Conservation (phyloP, 2,797 vertebrate genomes). For the Hyperoplus immaculatus region DNA sequence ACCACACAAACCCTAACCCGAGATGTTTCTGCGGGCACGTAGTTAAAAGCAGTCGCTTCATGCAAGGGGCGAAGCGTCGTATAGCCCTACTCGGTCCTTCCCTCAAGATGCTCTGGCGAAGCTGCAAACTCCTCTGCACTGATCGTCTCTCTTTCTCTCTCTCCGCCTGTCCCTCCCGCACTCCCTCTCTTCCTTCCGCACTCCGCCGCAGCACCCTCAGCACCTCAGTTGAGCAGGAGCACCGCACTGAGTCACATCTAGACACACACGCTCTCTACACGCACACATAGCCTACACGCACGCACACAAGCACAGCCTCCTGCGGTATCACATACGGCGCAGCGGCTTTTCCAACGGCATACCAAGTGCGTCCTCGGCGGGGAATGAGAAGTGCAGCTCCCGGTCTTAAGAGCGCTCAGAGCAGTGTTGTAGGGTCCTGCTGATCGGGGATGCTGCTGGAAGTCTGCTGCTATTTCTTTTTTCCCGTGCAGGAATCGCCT, state of each 20-base stretch:
- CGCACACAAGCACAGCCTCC: conserved; percentile 75
- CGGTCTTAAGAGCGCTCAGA: conserved; percentile 76
- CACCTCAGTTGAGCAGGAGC: conserved; percentile 81
- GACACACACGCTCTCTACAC: conserved; percentile 53
- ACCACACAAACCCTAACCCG: conserved; percentile 80
- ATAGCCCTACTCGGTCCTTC: conserved; percentile 67
- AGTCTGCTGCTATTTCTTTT: conserved; percentile 72
- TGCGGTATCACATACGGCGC: conserved; percentile 83
- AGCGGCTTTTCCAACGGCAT: conserved; percentile 76
- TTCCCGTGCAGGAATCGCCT: conserved; percentile 70
- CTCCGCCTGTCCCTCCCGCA: conserved; percentile 8
- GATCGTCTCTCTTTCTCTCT: conserved; percentile 22
- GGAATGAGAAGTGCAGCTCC: conserved; percentile 79
- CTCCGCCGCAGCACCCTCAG: conserved; percentile 80
- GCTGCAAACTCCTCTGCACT: conserved; percentile 70
- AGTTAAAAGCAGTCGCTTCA: conserved; percentile 76
- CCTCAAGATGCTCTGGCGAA: conserved; percentile 67
- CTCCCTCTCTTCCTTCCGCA: conserved; percentile 64
- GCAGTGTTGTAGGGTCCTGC: conserved; percentile 76
- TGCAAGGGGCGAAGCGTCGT: conserved; percentile 80
- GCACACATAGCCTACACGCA: conserved; percentile 14
- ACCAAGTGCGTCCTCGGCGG: conserved; percentile 78
- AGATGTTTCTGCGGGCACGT: conserved; percentile 77
- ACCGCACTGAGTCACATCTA: conserved; percentile 84
- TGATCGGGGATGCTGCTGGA: conserved; percentile 79